Evolutionary conservation across 2,797 vertebrate genomes (phyloP), one percentile per base, ranked within the genome.

Genomic region (Synanceia verrucosa): DNA sequence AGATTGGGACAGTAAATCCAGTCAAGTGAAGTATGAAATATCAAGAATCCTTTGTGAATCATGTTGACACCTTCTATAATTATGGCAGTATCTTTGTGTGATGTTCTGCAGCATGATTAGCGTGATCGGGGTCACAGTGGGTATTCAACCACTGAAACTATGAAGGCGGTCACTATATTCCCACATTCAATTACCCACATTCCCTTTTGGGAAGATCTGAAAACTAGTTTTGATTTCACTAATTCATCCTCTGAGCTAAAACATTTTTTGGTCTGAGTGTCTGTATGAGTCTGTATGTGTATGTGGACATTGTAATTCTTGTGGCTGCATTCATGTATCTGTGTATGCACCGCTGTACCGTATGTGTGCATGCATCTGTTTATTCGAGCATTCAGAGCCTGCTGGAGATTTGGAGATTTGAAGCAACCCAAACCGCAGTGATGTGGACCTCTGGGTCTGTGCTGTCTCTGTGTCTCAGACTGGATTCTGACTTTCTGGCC

Each of bases 401-500:
- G 85, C 83, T 88, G 87, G 82, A 77, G 79, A 92, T 91, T 89
- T 89, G 75, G 84, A 88, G 84, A 86, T 70, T 59, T 76, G 72
- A 86, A 76, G 36, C 18, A 33, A 76, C 50, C 61, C 56, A 89
- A 91, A 88, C 86, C 89, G 69, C 89, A 90, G 78, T 71, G 79
- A 73, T 84, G 85, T 72, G 64, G 62, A 70, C 70, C 28, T 78
- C 37, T 46, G 72, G 33, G 76, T 82, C 46, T 29, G 28, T 14
- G 56, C 47, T 36, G 51, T 69, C 65, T 80, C 72, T 76, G 57
- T 51, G 63, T 88, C 60, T 75, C 63, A 58, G 61, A 46, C 84
- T 74, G 21, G 37, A 59, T 76, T 73, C 73, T 76, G 76, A 86
- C 79, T 85, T 75, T 80, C 48, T 75, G 82, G 62, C 76, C 81